phyloP scores from a whole-genome alignment of 2,888 invertebrate species.

The Candidula unifasciata region DNA sequence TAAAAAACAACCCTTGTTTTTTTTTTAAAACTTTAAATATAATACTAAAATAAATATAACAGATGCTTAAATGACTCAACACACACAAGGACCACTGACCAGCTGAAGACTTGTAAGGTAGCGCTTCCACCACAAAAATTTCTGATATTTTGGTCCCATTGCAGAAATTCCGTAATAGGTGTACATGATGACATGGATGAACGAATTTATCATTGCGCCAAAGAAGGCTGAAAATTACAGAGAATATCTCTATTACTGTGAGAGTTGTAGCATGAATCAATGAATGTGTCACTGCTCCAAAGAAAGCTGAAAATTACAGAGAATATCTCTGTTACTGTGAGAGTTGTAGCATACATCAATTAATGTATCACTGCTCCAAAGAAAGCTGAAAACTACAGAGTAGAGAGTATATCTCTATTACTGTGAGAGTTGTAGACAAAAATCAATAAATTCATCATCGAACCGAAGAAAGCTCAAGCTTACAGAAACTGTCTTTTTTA shows the following conservation, averaged over 20 bases:
- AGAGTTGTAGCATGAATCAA: constrained; percentile 73
- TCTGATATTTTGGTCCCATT: constrained; percentile 76
- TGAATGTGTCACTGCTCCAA: constrained; percentile 78
- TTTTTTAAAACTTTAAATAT: no score
- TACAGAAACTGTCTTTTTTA: no score
- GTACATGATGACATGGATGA: constrained; percentile 78
- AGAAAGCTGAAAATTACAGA: constrained; percentile 69
- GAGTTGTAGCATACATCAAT: no score
- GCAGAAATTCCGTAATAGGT: constrained; percentile 77
- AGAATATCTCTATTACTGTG: neutral
- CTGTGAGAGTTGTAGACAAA: no score
- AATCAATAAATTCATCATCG: no score
- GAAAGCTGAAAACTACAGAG: no score
- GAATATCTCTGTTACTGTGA: neutral
- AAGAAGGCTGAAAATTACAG: constrained; percentile 72
- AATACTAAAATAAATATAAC: neutral
- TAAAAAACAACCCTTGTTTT: no score
- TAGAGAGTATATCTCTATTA: no score
- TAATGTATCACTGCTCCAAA: no score
- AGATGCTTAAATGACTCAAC: neutral
- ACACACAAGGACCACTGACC: constrained; percentile 64
- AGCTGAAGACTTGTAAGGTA: constrained; percentile 77
- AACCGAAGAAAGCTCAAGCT: no score
- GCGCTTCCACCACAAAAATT: constrained; percentile 78
- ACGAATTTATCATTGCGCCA: constrained; percentile 77